These are phyloP conservation scores for Proteles cristata DNA, from an alignment of 2,113 vertebrate species.

Conservation along the genomic window DNA sequence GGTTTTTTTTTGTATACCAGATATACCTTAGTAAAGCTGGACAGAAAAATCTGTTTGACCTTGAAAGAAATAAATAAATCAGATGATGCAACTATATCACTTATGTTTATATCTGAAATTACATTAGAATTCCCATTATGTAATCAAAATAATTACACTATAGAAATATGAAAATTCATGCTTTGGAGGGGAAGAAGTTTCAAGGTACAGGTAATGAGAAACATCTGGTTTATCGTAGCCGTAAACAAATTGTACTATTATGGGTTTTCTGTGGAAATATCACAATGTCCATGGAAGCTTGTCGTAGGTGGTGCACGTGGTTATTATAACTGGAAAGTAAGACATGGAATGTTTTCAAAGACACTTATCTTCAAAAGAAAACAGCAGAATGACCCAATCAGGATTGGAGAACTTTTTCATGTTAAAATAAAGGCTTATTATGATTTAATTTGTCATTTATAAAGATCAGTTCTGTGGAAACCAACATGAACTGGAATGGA, in stretches of 20 bases:
- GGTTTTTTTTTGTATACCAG: neutral
- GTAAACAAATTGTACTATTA: neutral
- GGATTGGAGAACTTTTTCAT: neutral
- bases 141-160: neutral
- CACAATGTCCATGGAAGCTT: neutral
- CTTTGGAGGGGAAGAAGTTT: neutral
- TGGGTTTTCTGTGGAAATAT: neutral
- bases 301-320: rapidly evolving
- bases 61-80: neutral
- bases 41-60: neutral
- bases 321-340: neutral
- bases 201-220: neutral
- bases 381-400: neutral
- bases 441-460: neutral
- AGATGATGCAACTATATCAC: rapidly evolving
- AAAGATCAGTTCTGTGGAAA: neutral
- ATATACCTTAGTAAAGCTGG: neutral
- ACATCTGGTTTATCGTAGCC: neutral
- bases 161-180: neutral
- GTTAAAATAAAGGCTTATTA: neutral
- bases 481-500: neutral
- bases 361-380: neutral
- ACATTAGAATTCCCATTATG: neutral
- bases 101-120: neutral
- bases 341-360: neutral